Evolutionary conservation across 92 coral and sea anemone genomes (phyloP).

Genomic region (Pocillopora meandrina): DNA sequence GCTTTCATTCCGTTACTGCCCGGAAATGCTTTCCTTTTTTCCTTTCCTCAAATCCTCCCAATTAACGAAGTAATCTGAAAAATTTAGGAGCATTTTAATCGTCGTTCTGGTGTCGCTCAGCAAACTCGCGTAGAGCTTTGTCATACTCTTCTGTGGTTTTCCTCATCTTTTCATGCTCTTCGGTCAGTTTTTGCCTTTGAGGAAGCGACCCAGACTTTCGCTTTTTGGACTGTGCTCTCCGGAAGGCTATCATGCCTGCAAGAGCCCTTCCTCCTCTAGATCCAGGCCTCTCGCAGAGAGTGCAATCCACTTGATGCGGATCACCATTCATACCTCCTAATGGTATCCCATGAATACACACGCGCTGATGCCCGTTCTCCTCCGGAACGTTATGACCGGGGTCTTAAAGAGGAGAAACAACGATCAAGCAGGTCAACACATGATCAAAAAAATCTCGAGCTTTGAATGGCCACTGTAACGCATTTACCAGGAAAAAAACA

Average conservation of each 20-base stretch:
- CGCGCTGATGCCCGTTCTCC: slow-evolving; percentile 2
- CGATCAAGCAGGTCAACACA: no score
- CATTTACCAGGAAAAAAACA: no score
- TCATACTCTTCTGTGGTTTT: slow-evolving; percentile 31
- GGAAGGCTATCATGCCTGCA: slow-evolving; percentile 50
- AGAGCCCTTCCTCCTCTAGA: slow-evolving; percentile 73
- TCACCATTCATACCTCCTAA: slow-evolving; percentile 35
- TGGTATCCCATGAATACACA: slow-evolving; percentile 62
- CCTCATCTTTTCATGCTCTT: slow-evolving; percentile 42
- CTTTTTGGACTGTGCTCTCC: slow-evolving; percentile 39
- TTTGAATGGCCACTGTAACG: no score
- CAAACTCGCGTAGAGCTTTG: slow-evolving; percentile 56
- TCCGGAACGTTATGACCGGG: not conserved
- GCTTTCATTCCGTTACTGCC: no score
- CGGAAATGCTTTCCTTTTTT: no score
- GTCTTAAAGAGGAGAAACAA: not conserved
- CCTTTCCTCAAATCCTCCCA: no score
- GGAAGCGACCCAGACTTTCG: slow-evolving; percentile 38
- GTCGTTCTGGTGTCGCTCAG: slow-evolving; percentile 37
- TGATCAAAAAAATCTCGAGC: no score
- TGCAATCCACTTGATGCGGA: slow-evolving; percentile 55
- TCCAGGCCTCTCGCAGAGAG: slow-evolving; percentile 61
- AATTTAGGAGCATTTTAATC: not conserved
- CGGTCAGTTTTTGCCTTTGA: slow-evolving; percentile 19
- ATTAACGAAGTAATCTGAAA: not conserved